A percentile compares a stretch with the other conserved stretches of the same genome.
Evolutionary conservation across 1,140 invertebrate species (phyloP).

Genomic region (Glossosoma conforme): DNA sequence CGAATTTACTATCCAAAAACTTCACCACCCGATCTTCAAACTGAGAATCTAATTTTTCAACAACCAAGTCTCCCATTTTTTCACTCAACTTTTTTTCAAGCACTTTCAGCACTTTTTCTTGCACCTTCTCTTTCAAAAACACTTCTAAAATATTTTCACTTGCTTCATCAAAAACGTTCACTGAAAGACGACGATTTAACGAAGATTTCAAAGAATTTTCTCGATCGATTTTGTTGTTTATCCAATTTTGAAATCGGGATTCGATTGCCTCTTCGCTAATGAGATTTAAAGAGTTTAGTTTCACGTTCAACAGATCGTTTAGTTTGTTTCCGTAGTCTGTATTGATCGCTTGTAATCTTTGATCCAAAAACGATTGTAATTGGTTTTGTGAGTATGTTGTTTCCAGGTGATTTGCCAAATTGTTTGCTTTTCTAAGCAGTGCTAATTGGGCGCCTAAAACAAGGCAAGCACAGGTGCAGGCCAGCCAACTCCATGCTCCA

Average conservation of each 20-base stretch:
- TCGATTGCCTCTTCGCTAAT: too few species aligned
- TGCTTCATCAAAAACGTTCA: too few species aligned
- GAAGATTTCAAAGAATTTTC: too few species aligned
- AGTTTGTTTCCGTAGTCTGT: conserved; percentile 1
- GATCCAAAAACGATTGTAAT: neutral
- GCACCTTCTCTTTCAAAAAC: too few species aligned
- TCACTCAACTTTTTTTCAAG: neutral
- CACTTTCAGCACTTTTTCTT: too few species aligned
- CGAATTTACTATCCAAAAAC: conserved; percentile 8
- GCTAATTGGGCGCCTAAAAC: conserved; percentile 3
- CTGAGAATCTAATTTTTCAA: neutral
- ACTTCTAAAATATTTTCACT: too few species aligned
- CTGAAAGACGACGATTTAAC: too few species aligned
- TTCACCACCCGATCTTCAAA: conserved; percentile 4
- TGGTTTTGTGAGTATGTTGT: neutral
- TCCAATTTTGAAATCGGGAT: too few species aligned
- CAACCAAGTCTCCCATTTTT: neutral
- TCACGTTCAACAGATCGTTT: neutral
- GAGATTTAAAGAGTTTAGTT: neutral
- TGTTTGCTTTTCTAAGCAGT: neutral
- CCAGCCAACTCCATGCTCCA: too few species aligned
- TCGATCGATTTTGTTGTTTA: too few species aligned
- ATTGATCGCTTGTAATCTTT: neutral
- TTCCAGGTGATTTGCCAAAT: conserved; percentile 3
- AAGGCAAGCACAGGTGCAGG: conserved; percentile 2